Conservation (phyloP, 1,140 invertebrate species). For the Pseudomyrmex concolor region DNA sequence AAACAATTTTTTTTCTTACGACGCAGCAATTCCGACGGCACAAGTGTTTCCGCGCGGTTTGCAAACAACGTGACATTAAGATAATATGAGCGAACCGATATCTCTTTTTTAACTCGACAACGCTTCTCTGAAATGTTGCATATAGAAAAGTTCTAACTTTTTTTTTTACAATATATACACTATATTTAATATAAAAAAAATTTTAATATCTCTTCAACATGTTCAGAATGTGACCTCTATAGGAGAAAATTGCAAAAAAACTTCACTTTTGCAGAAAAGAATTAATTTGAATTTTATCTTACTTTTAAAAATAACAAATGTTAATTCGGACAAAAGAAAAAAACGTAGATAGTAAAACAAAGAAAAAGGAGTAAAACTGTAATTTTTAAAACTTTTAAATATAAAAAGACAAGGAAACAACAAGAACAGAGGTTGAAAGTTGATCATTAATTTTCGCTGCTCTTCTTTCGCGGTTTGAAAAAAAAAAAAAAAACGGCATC, state of each 20-base stretch:
- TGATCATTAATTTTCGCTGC: background rate
- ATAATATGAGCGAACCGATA: background rate
- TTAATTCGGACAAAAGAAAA: too few relatives aligned
- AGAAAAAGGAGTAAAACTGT: background rate
- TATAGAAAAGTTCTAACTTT: too few relatives aligned
- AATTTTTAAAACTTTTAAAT: background rate
- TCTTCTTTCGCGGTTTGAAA: background rate
- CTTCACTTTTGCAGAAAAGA: too few relatives aligned
- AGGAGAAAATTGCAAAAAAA: too few relatives aligned
- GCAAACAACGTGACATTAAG: conserved; percentile 22
- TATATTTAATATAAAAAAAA: too few relatives aligned
- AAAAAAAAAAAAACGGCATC: conserved; percentile 21
- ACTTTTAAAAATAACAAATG: too few relatives aligned
- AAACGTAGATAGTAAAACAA: background rate
- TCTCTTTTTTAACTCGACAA: background rate
- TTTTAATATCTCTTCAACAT: too few relatives aligned
- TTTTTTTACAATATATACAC: too few relatives aligned
- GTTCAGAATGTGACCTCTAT: too few relatives aligned
- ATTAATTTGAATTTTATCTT: too few relatives aligned
- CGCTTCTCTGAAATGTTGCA: too few relatives aligned
- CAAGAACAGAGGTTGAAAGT: background rate
- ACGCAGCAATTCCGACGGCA: conserved; percentile 34
- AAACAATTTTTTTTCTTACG: conserved; percentile 12
- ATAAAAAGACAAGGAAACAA: background rate
- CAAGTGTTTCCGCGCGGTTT: conserved; percentile 27